Conservation (phyloP, 2,797 vertebrate genomes). For the Gymnoscopelus braueri region DNA sequence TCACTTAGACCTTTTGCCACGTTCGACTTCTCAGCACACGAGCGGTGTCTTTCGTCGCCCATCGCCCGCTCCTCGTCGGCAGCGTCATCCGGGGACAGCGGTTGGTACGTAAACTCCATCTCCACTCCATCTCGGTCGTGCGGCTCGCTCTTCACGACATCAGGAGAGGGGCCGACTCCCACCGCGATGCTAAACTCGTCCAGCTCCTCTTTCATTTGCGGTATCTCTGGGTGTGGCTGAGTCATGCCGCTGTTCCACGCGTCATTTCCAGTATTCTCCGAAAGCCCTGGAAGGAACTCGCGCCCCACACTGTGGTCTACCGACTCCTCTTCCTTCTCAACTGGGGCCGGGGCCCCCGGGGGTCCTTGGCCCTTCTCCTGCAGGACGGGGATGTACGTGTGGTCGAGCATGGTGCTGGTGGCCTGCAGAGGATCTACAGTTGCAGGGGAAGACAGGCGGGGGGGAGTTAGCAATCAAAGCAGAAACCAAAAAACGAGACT, state of each 20-base stretch:
- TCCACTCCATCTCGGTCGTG: neutral
- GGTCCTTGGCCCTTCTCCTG: conserved; percentile 14
- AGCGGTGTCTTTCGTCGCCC: neutral
- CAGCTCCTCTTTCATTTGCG: conserved; percentile 47
- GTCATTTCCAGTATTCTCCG: conserved; percentile 7
- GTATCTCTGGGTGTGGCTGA: conserved; percentile 17
- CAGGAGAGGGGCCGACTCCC: neutral
- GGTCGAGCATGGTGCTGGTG: neutral
- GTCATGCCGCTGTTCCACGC: conserved; percentile 21
- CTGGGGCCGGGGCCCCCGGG: neutral
- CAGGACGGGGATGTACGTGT: neutral
- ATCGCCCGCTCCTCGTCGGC: conserved; percentile 8
- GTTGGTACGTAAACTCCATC: neutral
- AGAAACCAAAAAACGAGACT: too few species aligned
- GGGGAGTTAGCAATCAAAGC: neutral
- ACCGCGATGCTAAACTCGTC: conserved; percentile 14
- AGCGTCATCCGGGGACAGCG: conserved; percentile 4
- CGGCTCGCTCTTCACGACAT: conserved; percentile 28
- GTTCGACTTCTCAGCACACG: neutral
- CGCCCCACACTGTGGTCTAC: neutral
- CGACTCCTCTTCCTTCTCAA: neutral
- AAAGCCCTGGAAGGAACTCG: conserved; percentile 18
- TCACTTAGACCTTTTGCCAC: neutral
- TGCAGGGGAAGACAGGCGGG: neutral
- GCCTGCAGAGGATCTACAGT: conserved; percentile 1